Evolutionary conservation across 2,888 invertebrate genomes (phyloP).

Genomic region (Eristalis arbustorum): DNA sequence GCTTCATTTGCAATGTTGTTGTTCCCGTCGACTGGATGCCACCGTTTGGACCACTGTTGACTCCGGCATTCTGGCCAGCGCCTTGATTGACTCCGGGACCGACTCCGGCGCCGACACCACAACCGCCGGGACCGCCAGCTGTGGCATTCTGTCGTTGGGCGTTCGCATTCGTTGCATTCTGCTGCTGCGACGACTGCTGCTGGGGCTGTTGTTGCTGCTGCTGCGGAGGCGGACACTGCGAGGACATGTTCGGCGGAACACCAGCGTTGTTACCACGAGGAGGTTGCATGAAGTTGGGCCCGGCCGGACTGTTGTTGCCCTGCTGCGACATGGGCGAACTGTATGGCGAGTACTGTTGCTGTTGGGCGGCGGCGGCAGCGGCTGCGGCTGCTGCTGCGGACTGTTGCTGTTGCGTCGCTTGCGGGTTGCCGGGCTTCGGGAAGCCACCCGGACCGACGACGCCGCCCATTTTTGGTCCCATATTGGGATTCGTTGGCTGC

Average conservation of each 20-base stretch:
- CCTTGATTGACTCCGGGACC: constrained; percentile 71
- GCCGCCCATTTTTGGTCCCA: constrained; percentile 76
- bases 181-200: constrained; percentile 66
- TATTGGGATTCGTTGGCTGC: constrained; percentile 75
- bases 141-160: constrained; percentile 57
- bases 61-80: constrained; percentile 61
- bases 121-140: constrained; percentile 57
- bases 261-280: constrained; percentile 74
- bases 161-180: constrained; percentile 61
- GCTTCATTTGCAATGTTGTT: constrained; percentile 89
- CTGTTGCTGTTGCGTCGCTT: constrained; percentile 74
- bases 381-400: constrained; percentile 65
- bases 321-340: constrained; percentile 84
- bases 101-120: constrained; percentile 73
- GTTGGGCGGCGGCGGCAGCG: constrained; percentile 72
- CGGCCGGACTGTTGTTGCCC: constrained; percentile 79
- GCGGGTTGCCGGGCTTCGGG: constrained; percentile 72
- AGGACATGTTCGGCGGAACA: constrained; percentile 73
- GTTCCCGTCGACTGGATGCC: constrained; percentile 77
- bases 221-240: constrained; percentile 72
- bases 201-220: constrained; percentile 69
- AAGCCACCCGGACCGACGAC: constrained; percentile 75
- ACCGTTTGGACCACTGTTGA: constrained; percentile 72
- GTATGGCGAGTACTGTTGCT: constrained; percentile 85
- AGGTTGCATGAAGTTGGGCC: constrained; percentile 77